A percentile compares a stretch with the other conserved stretches of the same genome.
Conservation (phyloP, 1,140 invertebrate species). For the Colletes gigas region DNA sequence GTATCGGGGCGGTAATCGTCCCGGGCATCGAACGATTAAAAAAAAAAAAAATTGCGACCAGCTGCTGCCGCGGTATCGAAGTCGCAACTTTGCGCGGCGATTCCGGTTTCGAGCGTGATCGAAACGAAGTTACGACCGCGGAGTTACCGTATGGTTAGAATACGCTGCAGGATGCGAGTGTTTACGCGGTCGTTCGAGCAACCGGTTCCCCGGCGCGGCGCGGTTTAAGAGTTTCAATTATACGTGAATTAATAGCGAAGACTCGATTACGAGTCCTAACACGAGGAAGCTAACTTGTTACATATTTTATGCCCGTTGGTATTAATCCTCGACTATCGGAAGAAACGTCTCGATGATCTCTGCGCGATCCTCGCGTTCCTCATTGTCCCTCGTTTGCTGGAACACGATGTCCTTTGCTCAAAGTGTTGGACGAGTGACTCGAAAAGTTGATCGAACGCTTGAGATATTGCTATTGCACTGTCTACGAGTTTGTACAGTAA, state of each 20-base stretch:
- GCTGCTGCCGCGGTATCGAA: neutral
- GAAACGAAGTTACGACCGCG: neutral
- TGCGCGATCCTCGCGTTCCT: neutral
- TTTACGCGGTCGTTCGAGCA: slow-evolving; percentile 7
- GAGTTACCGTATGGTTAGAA: neutral
- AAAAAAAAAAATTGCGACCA: neutral
- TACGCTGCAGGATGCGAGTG: neutral
- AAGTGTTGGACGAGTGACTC: too few relatives aligned
- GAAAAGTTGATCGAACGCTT: too few relatives aligned
- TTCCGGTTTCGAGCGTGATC: neutral
- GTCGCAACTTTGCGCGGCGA: neutral
- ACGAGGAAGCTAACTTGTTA: neutral
- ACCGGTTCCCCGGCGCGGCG: slow-evolving; percentile 21
- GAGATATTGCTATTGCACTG: too few relatives aligned
- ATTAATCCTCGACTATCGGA: neutral
- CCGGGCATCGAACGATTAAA: neutral
- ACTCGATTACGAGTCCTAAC: neutral
- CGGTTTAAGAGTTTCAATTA: slow-evolving; percentile 35
- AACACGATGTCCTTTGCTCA: too few relatives aligned
- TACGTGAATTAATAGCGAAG: slow-evolving; percentile 18
- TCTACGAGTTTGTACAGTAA: too few relatives aligned
- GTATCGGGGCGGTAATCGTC: neutral
- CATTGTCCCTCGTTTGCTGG: neutral
- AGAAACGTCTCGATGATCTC: neutral
- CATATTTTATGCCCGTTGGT: neutral